A percentile compares a stretch with the other conserved stretches of the same genome.
These are phyloP conservation scores for Drosophila ohnishii DNA, from an alignment of 1,140 invertebrate species.

Conservation along the genomic window DNA sequence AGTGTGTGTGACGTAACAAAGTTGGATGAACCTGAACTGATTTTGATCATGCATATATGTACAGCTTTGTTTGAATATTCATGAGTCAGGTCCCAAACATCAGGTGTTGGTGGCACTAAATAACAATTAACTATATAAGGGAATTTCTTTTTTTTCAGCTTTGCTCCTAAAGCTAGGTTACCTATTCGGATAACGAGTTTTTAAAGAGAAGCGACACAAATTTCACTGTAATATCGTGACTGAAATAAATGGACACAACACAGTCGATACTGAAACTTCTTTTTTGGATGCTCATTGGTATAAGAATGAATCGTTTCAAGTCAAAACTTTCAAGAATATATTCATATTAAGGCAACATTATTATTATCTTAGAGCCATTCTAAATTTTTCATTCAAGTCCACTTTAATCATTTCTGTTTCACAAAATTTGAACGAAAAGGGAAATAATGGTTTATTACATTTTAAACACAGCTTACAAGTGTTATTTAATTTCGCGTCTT, in stretches of 20 bases:
- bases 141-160: slow-evolving; percentile 9
- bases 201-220: slow-evolving; percentile 48
- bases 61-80: slow-evolving; percentile 44
- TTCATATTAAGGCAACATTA: background rate
- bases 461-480: background rate
- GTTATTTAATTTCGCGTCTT: background rate
- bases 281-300: background rate
- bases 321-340: background rate
- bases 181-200: slow-evolving; percentile 65
- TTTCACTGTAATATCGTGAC: slow-evolving; percentile 16
- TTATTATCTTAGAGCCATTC: background rate
- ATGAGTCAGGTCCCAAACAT: slow-evolving; percentile 39
- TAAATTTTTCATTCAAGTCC: background rate
- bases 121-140: slow-evolving; percentile 72
- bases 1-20: slow-evolving; percentile 51
- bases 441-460: background rate
- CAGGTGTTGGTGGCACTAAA: slow-evolving; percentile 74
- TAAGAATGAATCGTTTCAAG: background rate
- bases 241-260: background rate
- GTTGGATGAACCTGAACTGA: slow-evolving; percentile 29
- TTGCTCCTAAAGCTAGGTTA: slow-evolving; percentile 7
- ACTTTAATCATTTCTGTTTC: background rate
- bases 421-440: background rate
- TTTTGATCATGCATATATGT: slow-evolving; percentile 9
- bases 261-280: background rate